phyloP scores from a whole-genome alignment of 2,888 invertebrate genomes.

The Lathronympha strigana region DNA sequence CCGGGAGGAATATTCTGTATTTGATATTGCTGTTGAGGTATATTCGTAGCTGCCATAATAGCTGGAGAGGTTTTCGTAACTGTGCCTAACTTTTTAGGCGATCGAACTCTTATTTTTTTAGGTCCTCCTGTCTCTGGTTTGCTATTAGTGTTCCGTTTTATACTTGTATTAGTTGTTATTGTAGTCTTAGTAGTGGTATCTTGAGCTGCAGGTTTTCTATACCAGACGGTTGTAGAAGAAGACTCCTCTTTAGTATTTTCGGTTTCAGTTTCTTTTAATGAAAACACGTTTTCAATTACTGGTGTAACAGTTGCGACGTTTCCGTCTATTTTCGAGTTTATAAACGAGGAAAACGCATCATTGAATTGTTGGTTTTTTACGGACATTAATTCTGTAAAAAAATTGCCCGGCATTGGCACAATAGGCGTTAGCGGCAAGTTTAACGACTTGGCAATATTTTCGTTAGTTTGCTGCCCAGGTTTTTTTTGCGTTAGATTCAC shows the following conservation, averaged over 20 bases:
- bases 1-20: not conserved
- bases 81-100: conserved; percentile 16
- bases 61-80: not conserved
- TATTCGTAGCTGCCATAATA: not conserved
- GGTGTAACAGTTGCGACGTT: conserved; percentile 32
- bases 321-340: conserved; percentile 9
- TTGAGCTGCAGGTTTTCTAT: conserved; percentile 5
- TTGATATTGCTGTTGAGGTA: not conserved
- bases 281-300: conserved; percentile 45
- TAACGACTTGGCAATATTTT: not conserved
- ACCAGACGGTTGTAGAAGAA: conserved; percentile 11
- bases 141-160: conserved; percentile 18
- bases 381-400: conserved; percentile 6
- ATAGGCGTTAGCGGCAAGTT: not conserved
- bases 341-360: conserved; percentile 28
- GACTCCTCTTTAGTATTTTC: conserved; percentile 33
- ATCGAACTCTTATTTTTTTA: conserved; percentile 26
- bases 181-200: not conserved
- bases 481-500: not conserved
- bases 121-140: not conserved
- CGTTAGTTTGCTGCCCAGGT: not conserved
- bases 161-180: not conserved
- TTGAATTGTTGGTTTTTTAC: conserved; percentile 16
- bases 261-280: conserved; percentile 40
- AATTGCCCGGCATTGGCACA: not conserved